These are phyloP conservation scores for Lampris incognitus DNA, from an alignment of 2,113 vertebrate genomes.

Conservation along the genomic window DNA sequence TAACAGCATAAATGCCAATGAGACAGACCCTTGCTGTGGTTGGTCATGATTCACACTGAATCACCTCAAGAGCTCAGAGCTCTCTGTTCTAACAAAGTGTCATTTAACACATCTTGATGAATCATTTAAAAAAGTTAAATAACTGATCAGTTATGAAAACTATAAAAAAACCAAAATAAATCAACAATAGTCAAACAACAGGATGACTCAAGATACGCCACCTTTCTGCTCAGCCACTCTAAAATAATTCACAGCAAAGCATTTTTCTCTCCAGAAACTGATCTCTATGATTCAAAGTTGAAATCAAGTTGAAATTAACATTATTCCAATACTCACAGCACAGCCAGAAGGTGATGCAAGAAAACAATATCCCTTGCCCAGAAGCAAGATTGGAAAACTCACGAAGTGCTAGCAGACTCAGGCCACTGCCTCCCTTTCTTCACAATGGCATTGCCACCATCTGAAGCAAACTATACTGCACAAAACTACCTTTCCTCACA, in stretches of 20 bases:
- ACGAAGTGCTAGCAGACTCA: not conserved
- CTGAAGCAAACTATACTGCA: not conserved
- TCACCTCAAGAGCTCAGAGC: not conserved
- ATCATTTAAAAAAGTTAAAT: not conserved
- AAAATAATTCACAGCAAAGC: too few relatives aligned
- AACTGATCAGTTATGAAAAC: not conserved
- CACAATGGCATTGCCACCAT: not conserved
- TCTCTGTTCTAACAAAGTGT: not conserved
- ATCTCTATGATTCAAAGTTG: too few relatives aligned
- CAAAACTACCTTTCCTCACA: conserved; percentile 26
- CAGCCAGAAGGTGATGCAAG: not conserved
- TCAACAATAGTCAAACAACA: not conserved
- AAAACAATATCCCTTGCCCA: not conserved
- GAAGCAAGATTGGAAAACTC: conserved; percentile 12
- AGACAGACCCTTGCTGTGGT: not conserved
- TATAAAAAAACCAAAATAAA: not conserved
- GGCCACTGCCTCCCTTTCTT: not conserved
- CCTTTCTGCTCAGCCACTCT: too few relatives aligned
- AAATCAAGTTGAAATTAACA: too few relatives aligned
- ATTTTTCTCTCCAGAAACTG: too few relatives aligned
- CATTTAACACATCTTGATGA: not conserved
- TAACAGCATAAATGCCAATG: not conserved
- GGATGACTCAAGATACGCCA: too few relatives aligned
- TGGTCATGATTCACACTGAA: not conserved
- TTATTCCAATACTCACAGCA: too few relatives aligned